Conservation (phyloP, 2,797 vertebrate species). For the Xyrichtys novacula region DNA sequence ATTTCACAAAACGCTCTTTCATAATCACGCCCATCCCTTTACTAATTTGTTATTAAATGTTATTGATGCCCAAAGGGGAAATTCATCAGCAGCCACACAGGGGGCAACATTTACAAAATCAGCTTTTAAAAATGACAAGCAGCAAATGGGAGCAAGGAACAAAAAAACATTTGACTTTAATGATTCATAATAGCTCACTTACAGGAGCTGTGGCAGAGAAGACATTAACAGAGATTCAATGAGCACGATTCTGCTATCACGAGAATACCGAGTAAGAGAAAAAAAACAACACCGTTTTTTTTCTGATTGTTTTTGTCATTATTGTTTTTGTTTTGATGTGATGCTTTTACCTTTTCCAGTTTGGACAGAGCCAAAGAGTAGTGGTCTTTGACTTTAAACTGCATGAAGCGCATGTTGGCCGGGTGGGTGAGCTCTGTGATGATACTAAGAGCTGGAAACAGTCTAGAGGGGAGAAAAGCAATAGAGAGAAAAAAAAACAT, state of each 20-base stretch:
- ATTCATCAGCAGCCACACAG: constrained; percentile 34
- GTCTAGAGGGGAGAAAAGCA: constrained; percentile 65
- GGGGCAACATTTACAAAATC: constrained; percentile 29
- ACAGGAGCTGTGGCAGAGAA: neutral
- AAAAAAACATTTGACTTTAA: constrained; percentile 3
- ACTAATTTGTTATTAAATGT: constrained; percentile 44
- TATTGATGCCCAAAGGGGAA: constrained; percentile 33
- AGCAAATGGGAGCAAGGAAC: neutral
- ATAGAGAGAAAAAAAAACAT: constrained; percentile 2
- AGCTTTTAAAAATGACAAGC: constrained; percentile 20
- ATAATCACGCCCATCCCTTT: constrained; percentile 23
- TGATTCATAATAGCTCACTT: constrained; percentile 14
- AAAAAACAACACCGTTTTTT: neutral
- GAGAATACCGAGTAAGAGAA: constrained; percentile 2
- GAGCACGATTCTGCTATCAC: constrained; percentile 6
- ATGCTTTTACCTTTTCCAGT: constrained; percentile 86
- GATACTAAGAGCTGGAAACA: constrained; percentile 89
- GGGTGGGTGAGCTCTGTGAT: constrained; percentile 90
- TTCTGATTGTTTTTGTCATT: neutral
- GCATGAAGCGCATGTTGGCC: constrained; percentile 92
- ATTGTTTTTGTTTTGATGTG: too few relatives aligned
- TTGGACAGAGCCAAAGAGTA: constrained; percentile 89
- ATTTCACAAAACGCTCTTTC: constrained; percentile 1
- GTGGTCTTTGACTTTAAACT: constrained; percentile 91
- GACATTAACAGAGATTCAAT: neutral